Base-by-base conservation (phyloP, 2,888 invertebrate genomes). In the Tryphoninae sp. region DNA sequence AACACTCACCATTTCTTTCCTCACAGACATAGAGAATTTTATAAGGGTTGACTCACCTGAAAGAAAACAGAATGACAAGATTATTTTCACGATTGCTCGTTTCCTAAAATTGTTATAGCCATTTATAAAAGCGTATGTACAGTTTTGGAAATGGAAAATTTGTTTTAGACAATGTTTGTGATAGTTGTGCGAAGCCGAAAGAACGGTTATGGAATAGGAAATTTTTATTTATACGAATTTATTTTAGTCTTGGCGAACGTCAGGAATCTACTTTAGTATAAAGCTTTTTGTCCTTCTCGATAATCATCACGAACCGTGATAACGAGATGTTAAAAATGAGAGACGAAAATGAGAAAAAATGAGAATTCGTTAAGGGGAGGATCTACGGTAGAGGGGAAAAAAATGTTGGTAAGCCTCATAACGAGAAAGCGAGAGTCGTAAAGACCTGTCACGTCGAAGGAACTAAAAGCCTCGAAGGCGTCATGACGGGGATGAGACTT, bases 331-430 rank as follows among this genome's bases (percentile, higher is more conserved):
- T 40, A 40, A 19, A 13, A 42, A 33, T 33, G 13, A 55, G 75
- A 58, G 23, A 45, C 53, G 75, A 62, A 65, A 78, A 68, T 33
- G 59, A 58, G 13, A 49, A 75, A 58, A 67, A 77, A 80, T 76
- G 73, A 75, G 78, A 81, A 78, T 55, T 76, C 73, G 73, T 69
- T 68, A 78, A 78, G 76, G 68, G 53, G 78, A 73, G 75, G 69
- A 65, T 78, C 67, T 74, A 68, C 68, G 76, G 68, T 59, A 77
- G 67, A 75, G 23, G 16, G 16, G 16, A 22, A 26, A 59, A 76
- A 64, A 80, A 75, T 71, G 58, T 69, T 58, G 58, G 33, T 49
- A 51, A 64, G 40, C 74, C 69, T 64, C 53, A 51, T 80, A 71
- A 80, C 69, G 64, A 64, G 69, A 71, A 71, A 69, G 55, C 53